Percentiles rank a stretch among this genome's conserved stretches.
These are phyloP conservation scores for Odontesthes bonariensis DNA, from an alignment of 2,113 vertebrate genomes.

Conservation along the genomic window DNA sequence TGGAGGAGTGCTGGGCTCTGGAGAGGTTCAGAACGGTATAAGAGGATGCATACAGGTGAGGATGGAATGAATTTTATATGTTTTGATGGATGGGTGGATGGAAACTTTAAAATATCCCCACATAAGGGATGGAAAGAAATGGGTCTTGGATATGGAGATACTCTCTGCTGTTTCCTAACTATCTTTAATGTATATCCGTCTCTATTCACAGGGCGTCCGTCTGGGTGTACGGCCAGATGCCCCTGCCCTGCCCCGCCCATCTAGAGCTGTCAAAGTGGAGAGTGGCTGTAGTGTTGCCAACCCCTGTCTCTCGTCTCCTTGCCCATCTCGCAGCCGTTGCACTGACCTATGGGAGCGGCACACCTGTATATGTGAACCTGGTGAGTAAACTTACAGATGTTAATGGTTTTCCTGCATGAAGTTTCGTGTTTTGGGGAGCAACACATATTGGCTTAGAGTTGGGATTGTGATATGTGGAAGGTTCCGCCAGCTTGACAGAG, in stretches of 20 bases:
- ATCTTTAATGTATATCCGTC: neutral
- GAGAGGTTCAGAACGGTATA: slow-evolving; percentile 91
- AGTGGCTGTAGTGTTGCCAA: slow-evolving; percentile 88
- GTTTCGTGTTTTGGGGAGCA: neutral
- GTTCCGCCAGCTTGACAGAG: neutral
- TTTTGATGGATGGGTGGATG: neutral
- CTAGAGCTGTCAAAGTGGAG: slow-evolving; percentile 89
- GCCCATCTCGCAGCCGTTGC: slow-evolving; percentile 90
- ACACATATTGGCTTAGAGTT: neutral
- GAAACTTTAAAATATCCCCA: neutral
- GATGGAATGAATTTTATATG: neutral
- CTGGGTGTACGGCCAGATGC: slow-evolving; percentile 88
- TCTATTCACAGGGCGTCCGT: slow-evolving; percentile 88
- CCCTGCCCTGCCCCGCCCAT: slow-evolving; percentile 87
- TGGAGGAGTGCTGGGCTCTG: slow-evolving; percentile 90
- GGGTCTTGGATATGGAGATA: neutral
- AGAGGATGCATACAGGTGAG: slow-evolving; percentile 96
- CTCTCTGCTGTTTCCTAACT: neutral
- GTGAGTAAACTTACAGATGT: slow-evolving; percentile 74
- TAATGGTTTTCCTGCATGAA: neutral
- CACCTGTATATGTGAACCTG: slow-evolving; percentile 90
- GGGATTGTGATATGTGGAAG: neutral
- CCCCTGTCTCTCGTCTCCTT: slow-evolving; percentile 90
- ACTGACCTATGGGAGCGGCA: slow-evolving; percentile 92
- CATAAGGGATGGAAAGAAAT: neutral